Conservation (phyloP, 2,113 vertebrate species). For the Labeo rohita region DNA sequence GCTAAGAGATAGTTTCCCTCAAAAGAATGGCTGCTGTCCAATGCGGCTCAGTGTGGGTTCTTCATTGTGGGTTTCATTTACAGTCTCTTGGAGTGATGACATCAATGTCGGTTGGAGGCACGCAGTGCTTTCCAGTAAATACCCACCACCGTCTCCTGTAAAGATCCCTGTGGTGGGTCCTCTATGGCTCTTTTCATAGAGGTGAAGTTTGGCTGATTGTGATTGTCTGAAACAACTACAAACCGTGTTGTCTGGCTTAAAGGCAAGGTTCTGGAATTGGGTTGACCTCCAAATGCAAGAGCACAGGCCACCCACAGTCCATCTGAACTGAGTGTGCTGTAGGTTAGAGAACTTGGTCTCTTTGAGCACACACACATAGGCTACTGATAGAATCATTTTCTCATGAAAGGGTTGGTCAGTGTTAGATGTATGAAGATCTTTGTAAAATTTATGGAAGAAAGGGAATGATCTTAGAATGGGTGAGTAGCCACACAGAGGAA, state of each 20-base stretch:
- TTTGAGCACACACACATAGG: neutral
- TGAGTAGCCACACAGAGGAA: neutral
- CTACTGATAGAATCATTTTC: neutral
- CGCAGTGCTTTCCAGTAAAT: slow-evolving; percentile 47
- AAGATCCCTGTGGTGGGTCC: slow-evolving; percentile 61
- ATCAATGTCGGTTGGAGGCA: slow-evolving; percentile 47
- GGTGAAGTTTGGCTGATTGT: slow-evolving; percentile 66
- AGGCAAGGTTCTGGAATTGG: slow-evolving; percentile 53
- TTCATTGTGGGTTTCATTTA: slow-evolving; percentile 39
- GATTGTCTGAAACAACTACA: slow-evolving; percentile 65
- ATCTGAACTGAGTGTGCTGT: slow-evolving; percentile 46
- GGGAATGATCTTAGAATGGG: neutral
- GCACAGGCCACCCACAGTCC: slow-evolving; percentile 73
- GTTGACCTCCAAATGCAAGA: slow-evolving; percentile 69
- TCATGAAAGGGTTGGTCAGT: neutral
- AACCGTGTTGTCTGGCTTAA: slow-evolving; percentile 71
- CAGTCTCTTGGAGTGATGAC: slow-evolving; percentile 49
- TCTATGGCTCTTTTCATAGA: slow-evolving; percentile 55
- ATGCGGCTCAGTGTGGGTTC: slow-evolving; percentile 9
- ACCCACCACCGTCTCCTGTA: slow-evolving; percentile 58
- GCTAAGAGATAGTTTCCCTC: slow-evolving; percentile 35
- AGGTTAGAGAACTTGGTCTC: slow-evolving; percentile 53
- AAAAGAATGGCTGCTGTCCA: slow-evolving; percentile 24
- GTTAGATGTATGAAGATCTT: neutral
- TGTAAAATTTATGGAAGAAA: neutral